Conservation (phyloP, 92 coral and sea anemone genomes). For the Porites rus region DNA sequence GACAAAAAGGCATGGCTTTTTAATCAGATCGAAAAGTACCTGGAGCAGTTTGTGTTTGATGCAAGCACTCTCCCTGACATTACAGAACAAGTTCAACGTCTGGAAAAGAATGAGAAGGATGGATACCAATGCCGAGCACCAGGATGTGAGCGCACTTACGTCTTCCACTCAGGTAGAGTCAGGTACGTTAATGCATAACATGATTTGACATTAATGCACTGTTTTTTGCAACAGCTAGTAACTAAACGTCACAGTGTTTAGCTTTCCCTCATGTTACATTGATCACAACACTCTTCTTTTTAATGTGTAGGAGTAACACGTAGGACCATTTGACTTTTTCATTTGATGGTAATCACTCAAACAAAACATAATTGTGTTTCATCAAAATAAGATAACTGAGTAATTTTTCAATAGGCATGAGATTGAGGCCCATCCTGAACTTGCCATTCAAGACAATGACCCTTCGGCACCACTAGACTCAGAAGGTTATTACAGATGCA, state of each 20-base stretch:
- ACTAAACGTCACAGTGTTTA: slow-evolving; percentile 13
- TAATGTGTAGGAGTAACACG: slow-evolving; percentile 12
- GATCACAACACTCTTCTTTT: neutral
- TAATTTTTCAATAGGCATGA: slow-evolving; percentile 30
- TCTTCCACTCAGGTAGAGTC: slow-evolving; percentile 34
- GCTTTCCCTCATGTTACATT: neutral
- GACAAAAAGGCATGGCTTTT: slow-evolving; percentile 27
- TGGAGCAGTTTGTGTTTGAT: slow-evolving; percentile 33
- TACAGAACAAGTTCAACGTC: slow-evolving; percentile 20
- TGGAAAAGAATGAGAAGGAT: slow-evolving; percentile 8
- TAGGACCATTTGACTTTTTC: slow-evolving; percentile 15
- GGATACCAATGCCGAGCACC: slow-evolving; percentile 15
- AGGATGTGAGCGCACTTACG: slow-evolving; percentile 24
- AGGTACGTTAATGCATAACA: neutral
- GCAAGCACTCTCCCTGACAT: neutral
- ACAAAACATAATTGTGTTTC: slow-evolving; percentile 8
- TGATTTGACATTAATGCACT: neutral
- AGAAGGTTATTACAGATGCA: slow-evolving; percentile 52
- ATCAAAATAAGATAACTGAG: neutral
- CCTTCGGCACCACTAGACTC: slow-evolving; percentile 26
- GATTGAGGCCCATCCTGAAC: slow-evolving; percentile 32
- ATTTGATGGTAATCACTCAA: slow-evolving; percentile 8
- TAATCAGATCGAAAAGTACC: slow-evolving; percentile 8
- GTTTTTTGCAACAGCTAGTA: slow-evolving; percentile 11
- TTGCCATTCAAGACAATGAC: slow-evolving; percentile 14